Conservation (phyloP, 2,888 invertebrate genomes). For the Melanotus villosus region DNA sequence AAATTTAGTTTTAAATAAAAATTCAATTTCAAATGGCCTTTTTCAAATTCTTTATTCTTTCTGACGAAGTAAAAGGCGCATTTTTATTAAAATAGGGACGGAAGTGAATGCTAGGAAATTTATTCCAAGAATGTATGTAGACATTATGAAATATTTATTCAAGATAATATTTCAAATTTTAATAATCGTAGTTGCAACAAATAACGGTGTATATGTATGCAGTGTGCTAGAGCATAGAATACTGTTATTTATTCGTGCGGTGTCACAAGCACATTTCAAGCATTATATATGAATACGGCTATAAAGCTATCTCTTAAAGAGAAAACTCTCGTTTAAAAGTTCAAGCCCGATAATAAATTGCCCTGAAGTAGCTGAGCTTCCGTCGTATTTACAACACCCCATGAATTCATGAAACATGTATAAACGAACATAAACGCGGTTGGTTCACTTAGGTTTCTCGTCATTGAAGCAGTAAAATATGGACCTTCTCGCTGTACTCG, state of each 20-base stretch:
- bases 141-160: no score
- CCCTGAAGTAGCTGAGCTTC: conserved; percentile 37
- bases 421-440: conserved; percentile 46
- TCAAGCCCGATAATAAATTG: conserved; percentile 45
- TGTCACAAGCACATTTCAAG: conserved; percentile 34
- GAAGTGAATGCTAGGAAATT: no score
- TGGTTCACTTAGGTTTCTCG: conserved; percentile 41
- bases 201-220: not conserved
- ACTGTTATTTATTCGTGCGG: conserved; percentile 1
- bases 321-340: conserved; percentile 43
- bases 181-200: not conserved
- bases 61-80: no score
- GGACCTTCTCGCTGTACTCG: conserved; percentile 31
- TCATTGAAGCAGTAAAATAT: conserved; percentile 41
- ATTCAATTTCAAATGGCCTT: no score
- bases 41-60: no score
- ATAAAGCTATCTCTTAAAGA: conserved; percentile 41
- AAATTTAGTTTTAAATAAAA: no score
- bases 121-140: no score
- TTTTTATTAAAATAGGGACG: no score
- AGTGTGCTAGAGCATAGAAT: not conserved
- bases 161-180: not conserved
- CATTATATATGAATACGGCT: conserved; percentile 35
- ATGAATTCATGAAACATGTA: conserved; percentile 49
- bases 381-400: conserved; percentile 46